These are phyloP conservation scores for Zaprionus bogoriensis DNA, from an alignment of 2,888 invertebrate species.

Conservation along the genomic window DNA sequence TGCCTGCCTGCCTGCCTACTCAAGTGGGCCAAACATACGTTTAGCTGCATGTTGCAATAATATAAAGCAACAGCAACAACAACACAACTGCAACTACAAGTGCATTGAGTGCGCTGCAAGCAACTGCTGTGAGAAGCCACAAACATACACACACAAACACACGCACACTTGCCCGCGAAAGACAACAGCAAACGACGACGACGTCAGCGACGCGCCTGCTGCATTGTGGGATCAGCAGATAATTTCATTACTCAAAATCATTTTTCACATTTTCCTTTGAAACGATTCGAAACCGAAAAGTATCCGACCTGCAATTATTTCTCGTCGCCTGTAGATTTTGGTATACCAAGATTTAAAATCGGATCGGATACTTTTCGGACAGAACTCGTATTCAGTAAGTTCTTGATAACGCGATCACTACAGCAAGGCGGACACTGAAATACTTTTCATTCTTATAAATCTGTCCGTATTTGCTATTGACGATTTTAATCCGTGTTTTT, in stretches of 20 bases:
- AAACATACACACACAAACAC: slow-evolving; percentile 31
- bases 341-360: too few species aligned
- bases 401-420: too few species aligned
- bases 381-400: too few species aligned
- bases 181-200: slow-evolving; percentile 14
- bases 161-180: slow-evolving; percentile 15
- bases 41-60: slow-evolving; percentile 63
- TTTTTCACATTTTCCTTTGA: neutral
- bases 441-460: too few species aligned
- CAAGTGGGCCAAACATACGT: slow-evolving; percentile 57
- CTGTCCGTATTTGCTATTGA: too few species aligned
- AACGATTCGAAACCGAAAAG: too few species aligned
- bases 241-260: neutral
- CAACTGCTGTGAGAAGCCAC: slow-evolving; percentile 66
- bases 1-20: slow-evolving; percentile 49
- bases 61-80: slow-evolving; percentile 25
- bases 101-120: slow-evolving; percentile 63
- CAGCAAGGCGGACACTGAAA: too few species aligned
- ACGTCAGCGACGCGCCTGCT: slow-evolving; percentile 28
- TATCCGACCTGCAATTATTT: too few species aligned
- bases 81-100: slow-evolving; percentile 49
- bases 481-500: too few species aligned
- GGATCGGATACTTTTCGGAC: too few species aligned
- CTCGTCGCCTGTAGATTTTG: too few species aligned
- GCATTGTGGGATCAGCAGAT: slow-evolving; percentile 30